Percentiles rank a stretch among this genome's conserved stretches.
phyloP scores from a whole-genome alignment of 2,888 invertebrate genomes.

The Dynastes maya region DNA sequence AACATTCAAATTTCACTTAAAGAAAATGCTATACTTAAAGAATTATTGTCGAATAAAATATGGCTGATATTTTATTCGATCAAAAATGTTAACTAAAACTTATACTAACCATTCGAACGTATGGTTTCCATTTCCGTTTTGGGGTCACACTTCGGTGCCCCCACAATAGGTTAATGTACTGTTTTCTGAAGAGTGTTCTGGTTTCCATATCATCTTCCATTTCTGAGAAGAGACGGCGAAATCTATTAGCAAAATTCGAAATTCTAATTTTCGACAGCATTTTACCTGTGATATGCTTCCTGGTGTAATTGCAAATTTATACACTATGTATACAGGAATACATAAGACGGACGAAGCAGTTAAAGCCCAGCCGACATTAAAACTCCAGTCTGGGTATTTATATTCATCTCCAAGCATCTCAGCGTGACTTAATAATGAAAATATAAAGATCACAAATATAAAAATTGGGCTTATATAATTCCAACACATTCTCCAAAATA shows the following conservation, averaged over 20 bases:
- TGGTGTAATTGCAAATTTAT: constrained; percentile 81
- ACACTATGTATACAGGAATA: constrained; percentile 88
- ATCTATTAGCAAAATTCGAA: neutral
- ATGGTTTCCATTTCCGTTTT: constrained; percentile 64
- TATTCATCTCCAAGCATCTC: constrained; percentile 85
- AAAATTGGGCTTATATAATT: constrained; percentile 90
- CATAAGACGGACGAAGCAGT: constrained; percentile 89
- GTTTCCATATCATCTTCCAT: constrained; percentile 71
- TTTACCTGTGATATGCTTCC: constrained; percentile 74
- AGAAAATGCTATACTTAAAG: constrained; percentile 15
- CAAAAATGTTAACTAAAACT: constrained; percentile 42
- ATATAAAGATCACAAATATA: constrained; percentile 88
- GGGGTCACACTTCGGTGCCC: constrained; percentile 73
- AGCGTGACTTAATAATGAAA: constrained; percentile 85
- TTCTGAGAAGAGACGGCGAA: constrained; percentile 65
- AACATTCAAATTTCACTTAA: constrained; percentile 44
- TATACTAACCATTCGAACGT: constrained; percentile 70
- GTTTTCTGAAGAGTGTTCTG: constrained; percentile 70
- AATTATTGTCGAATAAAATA: constrained; percentile 59
- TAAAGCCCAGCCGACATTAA: constrained; percentile 85
- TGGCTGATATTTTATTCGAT: constrained; percentile 61
- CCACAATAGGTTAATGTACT: constrained; percentile 70
- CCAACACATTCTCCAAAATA: constrained; percentile 91
- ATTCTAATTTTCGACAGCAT: neutral
- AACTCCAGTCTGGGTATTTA: constrained; percentile 86